Evolutionary conservation across 2,113 vertebrate genomes (phyloP), one percentile per base, ranked within the genome.

Genomic region (Perca flavescens): DNA sequence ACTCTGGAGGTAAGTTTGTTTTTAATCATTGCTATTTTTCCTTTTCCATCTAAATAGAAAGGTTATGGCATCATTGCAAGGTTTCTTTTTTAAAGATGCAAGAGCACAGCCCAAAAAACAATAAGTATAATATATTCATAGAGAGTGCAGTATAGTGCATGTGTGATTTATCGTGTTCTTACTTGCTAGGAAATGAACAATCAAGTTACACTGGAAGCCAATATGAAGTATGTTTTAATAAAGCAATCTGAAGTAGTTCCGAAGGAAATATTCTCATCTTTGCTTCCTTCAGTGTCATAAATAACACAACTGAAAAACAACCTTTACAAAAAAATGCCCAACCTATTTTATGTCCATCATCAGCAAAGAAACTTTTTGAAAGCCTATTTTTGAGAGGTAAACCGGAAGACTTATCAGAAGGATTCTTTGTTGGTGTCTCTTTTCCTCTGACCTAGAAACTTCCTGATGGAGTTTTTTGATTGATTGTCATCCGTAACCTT

Each of bases 1-100:
- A 0, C 95, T 99, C 25, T 99, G 98, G 98, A 98, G 98, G 98
- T 99, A 96, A 89, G 91, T 63, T 77, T 76, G 49, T 53, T 49
- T 62, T 86, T 74, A 61, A 83, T 87, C 49, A 40, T 11, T 31
- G 25, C 80, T 53, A 14, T 76, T 75, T 87, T 65, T 56, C 28
- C 49, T 22, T 64, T 80, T 79, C 63, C 21, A 25, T 72, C 49
- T 22, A 60, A 81, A 86, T 56, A 80, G 61, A 75, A 79, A 82
- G 36, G 62, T 71, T 73, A 70, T 4, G 11, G 54, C 66, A 75
- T 71, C 71, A 62, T 53, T 22, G 67, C 36, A 62, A 52, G 53
- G 85, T 86, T 79, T 85, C 28, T 28, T 80, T 86, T 80, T 89
- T 77, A 92, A 89, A 87, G 10, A 87, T 91, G 79, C 83, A 86